A percentile compares a stretch with the other conserved stretches of the same genome.
Conservation (phyloP, 2,888 invertebrate species). For the Lasioglossum leucozonium region DNA sequence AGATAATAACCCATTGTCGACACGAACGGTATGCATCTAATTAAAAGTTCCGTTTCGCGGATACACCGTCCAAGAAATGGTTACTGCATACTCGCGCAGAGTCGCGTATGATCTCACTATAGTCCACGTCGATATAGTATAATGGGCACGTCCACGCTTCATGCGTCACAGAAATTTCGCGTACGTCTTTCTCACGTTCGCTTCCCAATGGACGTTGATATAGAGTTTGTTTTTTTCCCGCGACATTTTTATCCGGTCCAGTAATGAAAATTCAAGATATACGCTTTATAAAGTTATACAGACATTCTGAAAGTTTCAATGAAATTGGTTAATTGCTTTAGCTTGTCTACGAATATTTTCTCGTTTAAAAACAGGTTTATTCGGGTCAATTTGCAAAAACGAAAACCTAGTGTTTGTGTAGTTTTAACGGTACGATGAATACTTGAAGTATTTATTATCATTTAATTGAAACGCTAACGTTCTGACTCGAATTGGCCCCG, state of each 20-base stretch:
- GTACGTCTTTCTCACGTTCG: not conserved
- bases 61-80: conserved; percentile 9
- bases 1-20: conserved; percentile 5
- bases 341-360: not conserved
- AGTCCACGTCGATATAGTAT: not conserved
- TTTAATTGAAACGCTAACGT: not conserved
- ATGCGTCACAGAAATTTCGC: not conserved
- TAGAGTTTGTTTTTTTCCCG: not conserved
- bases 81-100: not conserved
- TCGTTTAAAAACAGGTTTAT: not conserved
- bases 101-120: not conserved
- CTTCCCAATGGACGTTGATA: not conserved
- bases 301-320: not conserved
- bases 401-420: not conserved
- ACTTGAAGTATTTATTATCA: not conserved
- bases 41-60: not conserved
- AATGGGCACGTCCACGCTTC: not conserved
- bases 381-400: not conserved
- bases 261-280: too few species aligned
- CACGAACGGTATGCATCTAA: conserved; percentile 4
- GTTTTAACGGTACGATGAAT: not conserved
- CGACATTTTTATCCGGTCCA: not conserved
- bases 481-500: not conserved
- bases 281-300: too few species aligned
- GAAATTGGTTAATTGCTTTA: not conserved